phyloP scores from a whole-genome alignment of 2,113 vertebrate genomes.

The Setophaga petechia region DNA sequence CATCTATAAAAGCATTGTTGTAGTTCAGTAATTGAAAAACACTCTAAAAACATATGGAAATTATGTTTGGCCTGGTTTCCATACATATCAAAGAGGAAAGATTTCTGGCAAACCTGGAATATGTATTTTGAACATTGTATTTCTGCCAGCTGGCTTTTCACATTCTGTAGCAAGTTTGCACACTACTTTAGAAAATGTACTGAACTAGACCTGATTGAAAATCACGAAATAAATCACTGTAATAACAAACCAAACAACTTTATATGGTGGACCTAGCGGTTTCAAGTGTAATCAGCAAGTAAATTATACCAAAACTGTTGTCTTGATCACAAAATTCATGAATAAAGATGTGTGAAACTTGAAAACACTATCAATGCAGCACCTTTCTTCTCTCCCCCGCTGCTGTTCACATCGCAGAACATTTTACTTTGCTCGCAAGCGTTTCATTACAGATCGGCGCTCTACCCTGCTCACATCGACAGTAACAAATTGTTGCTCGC shows the following conservation, averaged over 20 bases:
- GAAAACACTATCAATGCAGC: background rate
- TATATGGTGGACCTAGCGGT: background rate
- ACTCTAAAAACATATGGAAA: background rate
- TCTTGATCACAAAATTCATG: background rate
- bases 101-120: background rate
- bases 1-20: background rate
- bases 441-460: background rate
- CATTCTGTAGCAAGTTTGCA: background rate
- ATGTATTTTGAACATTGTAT: background rate
- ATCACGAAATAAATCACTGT: background rate
- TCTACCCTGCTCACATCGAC: rapidly evolving
- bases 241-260: background rate
- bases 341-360: background rate
- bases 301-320: background rate
- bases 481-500: background rate
- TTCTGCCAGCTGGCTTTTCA: background rate
- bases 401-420: rapidly evolving
- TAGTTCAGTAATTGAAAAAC: background rate
- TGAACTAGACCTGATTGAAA: background rate
- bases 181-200: background rate
- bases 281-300: background rate
- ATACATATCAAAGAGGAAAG: background rate
- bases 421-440: background rate
- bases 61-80: constrained; percentile 8
- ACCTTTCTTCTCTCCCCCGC: background rate